Evolutionary conservation across 2,113 vertebrate species (phyloP).

Genomic region (Ursus arctos): DNA sequence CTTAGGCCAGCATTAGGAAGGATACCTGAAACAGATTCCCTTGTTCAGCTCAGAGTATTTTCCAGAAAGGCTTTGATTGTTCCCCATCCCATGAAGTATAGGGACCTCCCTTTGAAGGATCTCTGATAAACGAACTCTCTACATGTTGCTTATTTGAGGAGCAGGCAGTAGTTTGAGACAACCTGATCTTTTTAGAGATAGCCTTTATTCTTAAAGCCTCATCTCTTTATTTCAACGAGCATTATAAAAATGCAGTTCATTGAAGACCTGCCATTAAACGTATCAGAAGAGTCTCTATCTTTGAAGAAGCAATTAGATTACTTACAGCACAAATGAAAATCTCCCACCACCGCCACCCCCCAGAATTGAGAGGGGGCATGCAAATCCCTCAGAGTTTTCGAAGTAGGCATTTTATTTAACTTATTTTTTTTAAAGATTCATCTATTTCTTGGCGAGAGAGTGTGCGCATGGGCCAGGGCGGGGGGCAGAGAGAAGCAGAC

Average conservation of each 20-base stretch:
- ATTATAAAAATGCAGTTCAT: not conserved
- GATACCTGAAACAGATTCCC: not conserved
- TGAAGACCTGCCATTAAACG: not conserved
- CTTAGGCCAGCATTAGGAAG: not conserved
- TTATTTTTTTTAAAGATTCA: not conserved
- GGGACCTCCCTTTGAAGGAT: not conserved
- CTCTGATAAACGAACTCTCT: not conserved
- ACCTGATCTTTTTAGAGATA: not conserved
- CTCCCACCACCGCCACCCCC: not conserved
- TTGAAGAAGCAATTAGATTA: not conserved
- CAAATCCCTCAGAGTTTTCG: not conserved
- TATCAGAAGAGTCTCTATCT: not conserved
- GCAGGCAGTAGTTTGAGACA: not conserved
- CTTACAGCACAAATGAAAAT: not conserved
- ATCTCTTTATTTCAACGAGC: not conserved
- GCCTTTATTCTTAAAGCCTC: not conserved
- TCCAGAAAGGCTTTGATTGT: not conserved
- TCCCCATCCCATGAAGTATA: too few relatives aligned
- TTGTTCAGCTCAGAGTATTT: not conserved
- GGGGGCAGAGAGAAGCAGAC: not conserved
- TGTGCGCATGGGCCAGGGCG: rapidly evolving
- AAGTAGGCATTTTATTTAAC: not conserved
- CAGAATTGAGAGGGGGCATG: not conserved
- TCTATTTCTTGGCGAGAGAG: not conserved
- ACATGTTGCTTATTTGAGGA: not conserved